phyloP scores from a whole-genome alignment of 1,140 invertebrate species.

The Pantala flavescens region DNA sequence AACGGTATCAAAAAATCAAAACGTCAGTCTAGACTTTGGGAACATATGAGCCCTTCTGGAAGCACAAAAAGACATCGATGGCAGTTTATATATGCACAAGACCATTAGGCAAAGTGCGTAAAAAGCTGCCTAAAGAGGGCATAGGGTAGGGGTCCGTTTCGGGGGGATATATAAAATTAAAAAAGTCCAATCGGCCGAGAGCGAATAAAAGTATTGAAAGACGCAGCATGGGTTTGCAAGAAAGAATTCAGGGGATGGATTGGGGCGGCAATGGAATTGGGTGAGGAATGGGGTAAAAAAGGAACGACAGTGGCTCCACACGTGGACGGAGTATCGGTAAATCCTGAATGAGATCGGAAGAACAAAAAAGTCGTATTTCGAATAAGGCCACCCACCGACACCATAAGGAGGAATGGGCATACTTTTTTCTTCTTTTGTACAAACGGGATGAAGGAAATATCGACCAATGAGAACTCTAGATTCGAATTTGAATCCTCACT shows the following conservation, averaged over 20 bases:
- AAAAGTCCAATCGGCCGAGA: not conserved
- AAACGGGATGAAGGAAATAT: no score
- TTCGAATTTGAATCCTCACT: no score
- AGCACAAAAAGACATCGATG: no score
- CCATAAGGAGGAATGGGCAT: not conserved
- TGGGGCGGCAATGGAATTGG: no score
- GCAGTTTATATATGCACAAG: no score
- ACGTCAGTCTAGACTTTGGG: no score
- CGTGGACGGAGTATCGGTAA: not conserved
- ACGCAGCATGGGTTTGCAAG: not conserved
- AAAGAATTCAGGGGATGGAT: no score
- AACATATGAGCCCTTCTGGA: no score
- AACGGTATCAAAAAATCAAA: no score
- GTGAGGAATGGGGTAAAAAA: not conserved
- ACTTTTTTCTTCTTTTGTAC: no score
- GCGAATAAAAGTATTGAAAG: not conserved
- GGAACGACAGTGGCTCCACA: not conserved
- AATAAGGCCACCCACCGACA: not conserved
- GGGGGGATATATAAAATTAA: not conserved
- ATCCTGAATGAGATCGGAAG: not conserved
- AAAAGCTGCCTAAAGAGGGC: not conserved
- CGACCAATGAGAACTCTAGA: no score
- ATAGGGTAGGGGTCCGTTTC: not conserved
- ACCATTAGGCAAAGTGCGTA: no score
- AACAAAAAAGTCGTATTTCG: not conserved